phyloP scores from a whole-genome alignment of 2,113 vertebrate genomes.

The Perca schrenkii region DNA sequence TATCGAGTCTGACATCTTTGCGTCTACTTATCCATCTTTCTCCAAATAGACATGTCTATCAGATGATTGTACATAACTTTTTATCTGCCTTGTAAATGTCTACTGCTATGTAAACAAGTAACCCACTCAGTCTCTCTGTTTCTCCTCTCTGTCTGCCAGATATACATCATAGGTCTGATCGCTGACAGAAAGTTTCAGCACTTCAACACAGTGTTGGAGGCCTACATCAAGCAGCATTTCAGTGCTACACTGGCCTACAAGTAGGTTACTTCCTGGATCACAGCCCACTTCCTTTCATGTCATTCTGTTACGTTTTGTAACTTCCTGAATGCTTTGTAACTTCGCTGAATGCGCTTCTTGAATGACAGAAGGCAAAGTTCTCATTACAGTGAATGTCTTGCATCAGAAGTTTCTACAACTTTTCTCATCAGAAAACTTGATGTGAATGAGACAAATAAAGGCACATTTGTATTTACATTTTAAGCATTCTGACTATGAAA shows the following conservation, averaged over 20 bases:
- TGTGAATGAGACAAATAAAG: background rate
- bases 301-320: background rate
- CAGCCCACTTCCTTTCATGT: background rate
- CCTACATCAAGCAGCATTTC: slow-evolving; percentile 98
- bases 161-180: slow-evolving; percentile 96
- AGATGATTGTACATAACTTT: slow-evolving; percentile 13
- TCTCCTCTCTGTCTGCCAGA: slow-evolving; percentile 81
- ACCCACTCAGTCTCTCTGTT: slow-evolving; percentile 1
- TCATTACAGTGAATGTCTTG: background rate
- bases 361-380: background rate
- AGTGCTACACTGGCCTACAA: slow-evolving; percentile 98
- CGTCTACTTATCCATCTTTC: slow-evolving; percentile 34
- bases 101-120: slow-evolving; percentile 23
- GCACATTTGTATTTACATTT: background rate
- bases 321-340: too few relatives aligned
- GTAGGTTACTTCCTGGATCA: slow-evolving; percentile 83
- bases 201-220: slow-evolving; percentile 96
- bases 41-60: slow-evolving; percentile 29
- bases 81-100: slow-evolving; percentile 33
- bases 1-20: slow-evolving; percentile 16
- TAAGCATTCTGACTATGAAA: background rate
- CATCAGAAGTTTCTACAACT: background rate
- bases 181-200: slow-evolving; percentile 98
- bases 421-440: background rate
- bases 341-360: background rate